phyloP scores from a whole-genome alignment of 2,888 invertebrate genomes.

The Apomyelois bistriatella region DNA sequence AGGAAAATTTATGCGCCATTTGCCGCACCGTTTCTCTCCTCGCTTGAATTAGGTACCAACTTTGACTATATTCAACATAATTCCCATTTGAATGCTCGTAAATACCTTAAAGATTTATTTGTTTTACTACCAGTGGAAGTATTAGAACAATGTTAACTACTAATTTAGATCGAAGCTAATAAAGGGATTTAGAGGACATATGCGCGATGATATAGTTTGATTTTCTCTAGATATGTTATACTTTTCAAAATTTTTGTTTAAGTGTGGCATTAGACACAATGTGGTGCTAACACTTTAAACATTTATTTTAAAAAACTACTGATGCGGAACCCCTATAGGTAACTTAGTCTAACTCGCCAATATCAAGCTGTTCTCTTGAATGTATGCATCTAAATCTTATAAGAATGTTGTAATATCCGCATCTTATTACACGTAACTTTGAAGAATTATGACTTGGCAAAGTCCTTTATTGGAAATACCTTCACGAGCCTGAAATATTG shows the following conservation, averaged over 20 bases:
- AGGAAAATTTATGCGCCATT: slow-evolving; percentile 69
- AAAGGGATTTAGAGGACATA: too few species aligned
- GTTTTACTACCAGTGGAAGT: neutral
- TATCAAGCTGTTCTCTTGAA: slow-evolving; percentile 31
- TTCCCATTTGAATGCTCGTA: slow-evolving; percentile 31
- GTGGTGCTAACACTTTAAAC: too few species aligned
- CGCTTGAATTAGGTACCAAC: slow-evolving; percentile 50
- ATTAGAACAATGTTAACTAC: too few species aligned
- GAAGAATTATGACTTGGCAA: slow-evolving; percentile 80
- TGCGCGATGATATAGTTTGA: too few species aligned
- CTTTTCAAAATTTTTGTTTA: too few species aligned
- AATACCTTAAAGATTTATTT: neutral
- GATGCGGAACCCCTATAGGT: too few species aligned
- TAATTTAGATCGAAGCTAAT: too few species aligned
- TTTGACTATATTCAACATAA: slow-evolving; percentile 46
- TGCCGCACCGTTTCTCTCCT: slow-evolving; percentile 52
- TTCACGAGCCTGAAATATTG: slow-evolving; percentile 78
- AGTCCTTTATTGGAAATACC: slow-evolving; percentile 81
- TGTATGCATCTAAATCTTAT: slow-evolving; percentile 56
- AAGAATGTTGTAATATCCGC: slow-evolving; percentile 76
- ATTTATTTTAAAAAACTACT: too few species aligned
- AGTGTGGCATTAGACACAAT: too few species aligned
- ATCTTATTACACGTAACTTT: slow-evolving; percentile 79
- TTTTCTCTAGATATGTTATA: too few species aligned
- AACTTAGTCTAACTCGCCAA: neutral